Evolutionary conservation across 2,113 vertebrate genomes (phyloP).

Genomic region (Numida meleagris): DNA sequence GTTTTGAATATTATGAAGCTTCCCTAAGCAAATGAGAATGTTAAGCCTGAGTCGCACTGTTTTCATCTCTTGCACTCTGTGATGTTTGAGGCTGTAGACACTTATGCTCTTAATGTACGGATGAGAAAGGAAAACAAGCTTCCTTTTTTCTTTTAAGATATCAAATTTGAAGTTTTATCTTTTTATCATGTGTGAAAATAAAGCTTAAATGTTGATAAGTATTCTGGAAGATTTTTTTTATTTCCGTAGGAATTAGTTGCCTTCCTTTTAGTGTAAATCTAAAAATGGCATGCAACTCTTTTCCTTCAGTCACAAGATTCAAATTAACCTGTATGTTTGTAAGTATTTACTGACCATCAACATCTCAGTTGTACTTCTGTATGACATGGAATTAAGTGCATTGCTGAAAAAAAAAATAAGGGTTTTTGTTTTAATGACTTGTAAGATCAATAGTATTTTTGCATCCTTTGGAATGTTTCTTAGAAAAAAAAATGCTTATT

Average conservation of each 20-base stretch:
- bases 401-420: neutral
- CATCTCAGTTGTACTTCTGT: neutral
- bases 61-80: neutral
- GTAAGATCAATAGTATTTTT: neutral
- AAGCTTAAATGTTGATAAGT: neutral
- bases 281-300: neutral
- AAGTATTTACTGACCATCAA: neutral
- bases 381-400: neutral
- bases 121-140: neutral
- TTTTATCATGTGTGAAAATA: neutral
- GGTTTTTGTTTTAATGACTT: neutral
- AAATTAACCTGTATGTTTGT: neutral
- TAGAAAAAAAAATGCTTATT: neutral
- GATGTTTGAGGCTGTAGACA: neutral
- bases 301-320: neutral
- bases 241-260: neutral
- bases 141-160: neutral
- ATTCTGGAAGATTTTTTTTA: neutral
- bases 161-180: neutral
- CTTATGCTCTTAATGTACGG: neutral
- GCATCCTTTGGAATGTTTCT: neutral
- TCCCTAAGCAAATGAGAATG: neutral
- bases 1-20: neutral
- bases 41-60: neutral
- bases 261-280: neutral